phyloP scores from a whole-genome alignment of 1,140 invertebrate genomes.

The Vanessa tameamea region DNA sequence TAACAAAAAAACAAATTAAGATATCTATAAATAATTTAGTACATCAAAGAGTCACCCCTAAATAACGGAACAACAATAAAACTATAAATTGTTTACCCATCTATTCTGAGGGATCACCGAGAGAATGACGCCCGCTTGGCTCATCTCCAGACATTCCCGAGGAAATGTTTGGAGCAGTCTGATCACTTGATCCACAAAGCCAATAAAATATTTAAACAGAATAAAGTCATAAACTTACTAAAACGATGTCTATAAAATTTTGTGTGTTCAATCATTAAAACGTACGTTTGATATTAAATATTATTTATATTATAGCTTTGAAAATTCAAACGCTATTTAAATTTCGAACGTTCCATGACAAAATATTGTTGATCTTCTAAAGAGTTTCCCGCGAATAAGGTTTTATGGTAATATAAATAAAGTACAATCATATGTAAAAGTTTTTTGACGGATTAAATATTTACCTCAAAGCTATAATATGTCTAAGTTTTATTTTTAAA shows the following conservation, averaged over 20 bases:
- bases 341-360: background rate
- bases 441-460: too few relatives aligned
- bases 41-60: slow-evolving; percentile 19
- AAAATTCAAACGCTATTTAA: background rate
- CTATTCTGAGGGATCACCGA: slow-evolving; percentile 37
- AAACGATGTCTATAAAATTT: slow-evolving; percentile 18
- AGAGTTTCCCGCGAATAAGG: too few relatives aligned
- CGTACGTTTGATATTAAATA: background rate
- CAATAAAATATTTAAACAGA: slow-evolving; percentile 31
- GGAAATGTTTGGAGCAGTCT: slow-evolving; percentile 12
- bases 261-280: background rate
- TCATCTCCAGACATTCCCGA: slow-evolving; percentile 24
- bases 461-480: too few relatives aligned
- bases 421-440: too few relatives aligned
- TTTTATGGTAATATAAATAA: too few relatives aligned
- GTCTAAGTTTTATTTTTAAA: too few relatives aligned
- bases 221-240: slow-evolving; percentile 26
- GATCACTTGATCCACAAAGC: slow-evolving; percentile 32
- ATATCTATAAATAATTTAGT: slow-evolving; percentile 1
- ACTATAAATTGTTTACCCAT: slow-evolving; percentile 37
- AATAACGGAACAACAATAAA: slow-evolving; percentile 34
- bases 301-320: background rate
- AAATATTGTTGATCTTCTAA: too few relatives aligned
- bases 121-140: slow-evolving; percentile 29
- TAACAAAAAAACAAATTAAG: background rate